A percentile compares a stretch with the other conserved stretches of the same genome.
Evolutionary conservation across 64 coral and sea anemone genomes (phyloP).

Genomic region (Montipora cactus): DNA sequence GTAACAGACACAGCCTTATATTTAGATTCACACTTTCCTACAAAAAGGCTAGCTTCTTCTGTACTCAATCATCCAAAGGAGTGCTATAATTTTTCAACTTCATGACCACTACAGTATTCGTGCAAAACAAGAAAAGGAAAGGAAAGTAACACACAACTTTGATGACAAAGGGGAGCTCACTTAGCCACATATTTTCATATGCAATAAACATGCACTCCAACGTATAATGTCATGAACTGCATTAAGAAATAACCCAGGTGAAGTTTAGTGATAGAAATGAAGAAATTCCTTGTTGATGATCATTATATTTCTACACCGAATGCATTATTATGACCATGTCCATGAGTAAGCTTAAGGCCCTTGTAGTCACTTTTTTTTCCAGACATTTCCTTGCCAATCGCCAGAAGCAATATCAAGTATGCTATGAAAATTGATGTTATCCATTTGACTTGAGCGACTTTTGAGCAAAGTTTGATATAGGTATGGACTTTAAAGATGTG

Average conservation of each 20-base stretch:
- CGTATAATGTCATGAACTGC: background rate
- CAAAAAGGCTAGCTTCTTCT: too few species aligned
- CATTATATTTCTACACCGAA: too few species aligned
- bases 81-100: background rate
- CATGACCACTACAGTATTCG: background rate
- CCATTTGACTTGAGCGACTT: slow-evolving; percentile 58
- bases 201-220: background rate
- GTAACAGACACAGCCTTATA: too few species aligned
- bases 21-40: too few species aligned
- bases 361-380: slow-evolving; percentile 44
- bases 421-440: slow-evolving; percentile 63
- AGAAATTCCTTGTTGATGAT: too few species aligned
- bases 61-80: too few species aligned
- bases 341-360: background rate
- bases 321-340: background rate
- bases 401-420: slow-evolving; percentile 52
- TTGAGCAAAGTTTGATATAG: background rate
- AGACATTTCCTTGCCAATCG: slow-evolving; percentile 44
- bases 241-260: too few species aligned
- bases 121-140: background rate
- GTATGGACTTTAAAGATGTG: too few species aligned
- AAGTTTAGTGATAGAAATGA: background rate
- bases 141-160: too few species aligned
- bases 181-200: background rate
- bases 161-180: too few species aligned